These are phyloP conservation scores for Dasysyrphus albostriatus DNA, from an alignment of 2,888 invertebrate genomes.

Conservation along the genomic window DNA sequence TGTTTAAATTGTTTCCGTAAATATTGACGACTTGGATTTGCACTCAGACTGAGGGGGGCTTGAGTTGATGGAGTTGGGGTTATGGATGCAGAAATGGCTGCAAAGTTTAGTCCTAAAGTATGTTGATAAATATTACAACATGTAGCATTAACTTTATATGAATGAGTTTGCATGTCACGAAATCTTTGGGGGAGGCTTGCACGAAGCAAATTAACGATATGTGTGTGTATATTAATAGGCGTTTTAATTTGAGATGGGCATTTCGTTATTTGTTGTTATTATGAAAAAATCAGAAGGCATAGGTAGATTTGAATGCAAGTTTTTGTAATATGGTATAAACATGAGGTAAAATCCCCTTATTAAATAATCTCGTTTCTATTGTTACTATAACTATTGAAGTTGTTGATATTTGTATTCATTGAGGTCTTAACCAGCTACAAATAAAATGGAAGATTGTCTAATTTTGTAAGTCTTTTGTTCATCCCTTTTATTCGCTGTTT, in stretches of 20 bases:
- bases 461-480: too few relatives aligned
- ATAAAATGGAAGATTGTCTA: too few relatives aligned
- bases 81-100: neutral
- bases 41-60: conserved; percentile 2
- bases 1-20: conserved; percentile 49
- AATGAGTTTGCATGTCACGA: conserved; percentile 6
- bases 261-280: neutral
- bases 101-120: neutral
- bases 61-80: conserved; percentile 1
- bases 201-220: neutral
- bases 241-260: neutral
- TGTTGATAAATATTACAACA: neutral
- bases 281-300: too few relatives aligned
- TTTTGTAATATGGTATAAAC: too few relatives aligned
- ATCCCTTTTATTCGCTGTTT: too few relatives aligned
- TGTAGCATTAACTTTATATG: neutral
- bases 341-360: too few relatives aligned
- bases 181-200: neutral
- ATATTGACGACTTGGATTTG: conserved; percentile 34
- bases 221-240: neutral
- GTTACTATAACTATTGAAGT: too few relatives aligned
- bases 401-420: too few relatives aligned
- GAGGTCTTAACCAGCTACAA: too few relatives aligned
- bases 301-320: too few relatives aligned
- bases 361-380: too few relatives aligned